phyloP scores from a whole-genome alignment of 1,140 invertebrate species.

The Drosophila bifasciata region DNA sequence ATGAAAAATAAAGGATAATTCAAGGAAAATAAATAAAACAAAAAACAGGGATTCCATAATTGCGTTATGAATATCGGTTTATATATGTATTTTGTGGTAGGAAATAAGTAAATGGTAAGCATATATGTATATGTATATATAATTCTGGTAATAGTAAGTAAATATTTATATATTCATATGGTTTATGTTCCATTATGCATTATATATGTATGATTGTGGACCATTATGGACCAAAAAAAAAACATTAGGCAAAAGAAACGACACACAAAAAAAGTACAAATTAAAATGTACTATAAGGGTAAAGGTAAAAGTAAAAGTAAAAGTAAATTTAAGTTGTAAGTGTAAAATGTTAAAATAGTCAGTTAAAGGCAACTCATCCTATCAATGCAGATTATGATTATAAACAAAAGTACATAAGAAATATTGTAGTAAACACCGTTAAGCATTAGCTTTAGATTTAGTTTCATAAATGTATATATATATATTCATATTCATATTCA shows the following conservation, averaged over 20 bases:
- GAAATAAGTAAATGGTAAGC: constrained; percentile 70
- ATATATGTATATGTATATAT: constrained; percentile 36
- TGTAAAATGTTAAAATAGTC: constrained; percentile 25
- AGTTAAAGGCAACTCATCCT: constrained; percentile 48
- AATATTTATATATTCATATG: constrained; percentile 41
- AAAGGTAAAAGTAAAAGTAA: constrained; percentile 30
- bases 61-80: constrained; percentile 47
- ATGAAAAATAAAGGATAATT: constrained; percentile 12
- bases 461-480: constrained; percentile 14
- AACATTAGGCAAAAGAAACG: constrained; percentile 27
- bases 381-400: constrained; percentile 12
- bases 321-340: constrained; percentile 17
- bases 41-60: constrained; percentile 28
- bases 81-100: constrained; percentile 67
- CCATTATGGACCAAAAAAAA: constrained; percentile 13
- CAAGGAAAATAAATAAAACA: constrained; percentile 13
- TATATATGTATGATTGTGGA: neutral
- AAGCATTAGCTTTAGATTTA: constrained; percentile 19
- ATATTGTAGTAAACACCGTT: constrained; percentile 53
- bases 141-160: constrained; percentile 68
- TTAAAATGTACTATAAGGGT: neutral
- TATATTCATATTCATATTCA: constrained; percentile 30
- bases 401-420: constrained; percentile 48
- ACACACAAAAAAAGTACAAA: constrained; percentile 30
- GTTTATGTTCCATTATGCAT: constrained; percentile 57